Conservation (phyloP, 64 coral and sea anemone species). For the Stylophora pistillata region DNA sequence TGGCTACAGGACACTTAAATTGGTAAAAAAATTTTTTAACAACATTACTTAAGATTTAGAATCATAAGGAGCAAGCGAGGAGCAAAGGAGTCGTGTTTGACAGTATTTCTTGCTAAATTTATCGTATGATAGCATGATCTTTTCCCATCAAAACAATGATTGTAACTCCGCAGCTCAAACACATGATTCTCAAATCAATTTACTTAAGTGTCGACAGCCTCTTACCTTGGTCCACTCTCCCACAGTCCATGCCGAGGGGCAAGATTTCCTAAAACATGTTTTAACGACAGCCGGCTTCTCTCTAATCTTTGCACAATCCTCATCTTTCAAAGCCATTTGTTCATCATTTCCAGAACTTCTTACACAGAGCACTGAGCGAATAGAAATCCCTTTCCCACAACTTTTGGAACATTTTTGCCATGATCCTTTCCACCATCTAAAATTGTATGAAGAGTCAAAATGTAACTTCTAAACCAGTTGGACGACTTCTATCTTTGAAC, state of each 20-base stretch:
- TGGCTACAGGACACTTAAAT: too few relatives aligned
- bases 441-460: background rate
- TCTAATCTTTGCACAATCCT: constrained; percentile 42
- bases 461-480: too few relatives aligned
- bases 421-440: constrained; percentile 86
- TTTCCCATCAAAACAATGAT: too few relatives aligned
- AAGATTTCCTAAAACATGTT: constrained; percentile 50
- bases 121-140: too few relatives aligned
- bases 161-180: too few relatives aligned
- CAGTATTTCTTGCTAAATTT: too few relatives aligned
- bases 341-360: constrained; percentile 83
- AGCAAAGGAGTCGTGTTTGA: too few relatives aligned
- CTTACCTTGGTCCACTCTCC: constrained; percentile 74
- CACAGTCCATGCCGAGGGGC: constrained; percentile 71
- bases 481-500: too few relatives aligned
- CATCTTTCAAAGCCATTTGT: constrained; percentile 78
- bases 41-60: too few relatives aligned
- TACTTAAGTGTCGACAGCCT: background rate
- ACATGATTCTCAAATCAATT: too few relatives aligned
- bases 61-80: too few relatives aligned
- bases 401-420: constrained; percentile 92
- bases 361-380: constrained; percentile 90
- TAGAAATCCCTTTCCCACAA: constrained; percentile 78
- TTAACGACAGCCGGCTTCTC: constrained; percentile 41
- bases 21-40: too few relatives aligned